Percentiles rank a stretch among this genome's conserved stretches.
phyloP scores from a whole-genome alignment of 2,888 invertebrate species.

The Hybos culiciformis region DNA sequence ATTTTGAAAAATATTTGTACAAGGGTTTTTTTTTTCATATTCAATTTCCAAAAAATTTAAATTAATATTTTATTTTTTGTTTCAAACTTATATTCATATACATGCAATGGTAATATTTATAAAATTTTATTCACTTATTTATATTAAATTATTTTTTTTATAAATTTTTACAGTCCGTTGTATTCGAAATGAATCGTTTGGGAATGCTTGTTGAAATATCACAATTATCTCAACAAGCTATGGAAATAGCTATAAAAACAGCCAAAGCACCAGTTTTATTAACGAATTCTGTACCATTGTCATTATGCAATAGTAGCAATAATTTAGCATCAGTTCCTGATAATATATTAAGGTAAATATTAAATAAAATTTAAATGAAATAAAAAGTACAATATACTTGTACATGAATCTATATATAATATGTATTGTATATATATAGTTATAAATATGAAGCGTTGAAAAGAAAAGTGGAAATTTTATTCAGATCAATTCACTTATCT shows the following conservation, averaged over 20 bases:
- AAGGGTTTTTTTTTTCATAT: no score
- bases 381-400: no score
- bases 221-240: conserved; percentile 48
- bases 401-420: no score
- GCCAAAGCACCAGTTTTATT: conserved; percentile 52
- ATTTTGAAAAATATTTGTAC: no score
- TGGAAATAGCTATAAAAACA: conserved; percentile 44
- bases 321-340: conserved; percentile 69
- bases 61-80: background rate
- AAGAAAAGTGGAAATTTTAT: no score
- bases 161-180: conserved; percentile 40
- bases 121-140: no score
- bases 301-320: conserved; percentile 50
- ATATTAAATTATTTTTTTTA: no score
- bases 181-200: conserved; percentile 52
- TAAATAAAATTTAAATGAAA: no score
- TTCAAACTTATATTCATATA: background rate
- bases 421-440: no score
- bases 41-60: background rate
- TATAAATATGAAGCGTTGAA: no score
- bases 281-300: conserved; percentile 49
- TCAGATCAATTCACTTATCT: no score
- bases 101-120: no score
- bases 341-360: conserved; percentile 53
- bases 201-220: conserved; percentile 57